Base-by-base conservation (phyloP, 2,888 invertebrate genomes). In the Germaria angustata region DNA sequence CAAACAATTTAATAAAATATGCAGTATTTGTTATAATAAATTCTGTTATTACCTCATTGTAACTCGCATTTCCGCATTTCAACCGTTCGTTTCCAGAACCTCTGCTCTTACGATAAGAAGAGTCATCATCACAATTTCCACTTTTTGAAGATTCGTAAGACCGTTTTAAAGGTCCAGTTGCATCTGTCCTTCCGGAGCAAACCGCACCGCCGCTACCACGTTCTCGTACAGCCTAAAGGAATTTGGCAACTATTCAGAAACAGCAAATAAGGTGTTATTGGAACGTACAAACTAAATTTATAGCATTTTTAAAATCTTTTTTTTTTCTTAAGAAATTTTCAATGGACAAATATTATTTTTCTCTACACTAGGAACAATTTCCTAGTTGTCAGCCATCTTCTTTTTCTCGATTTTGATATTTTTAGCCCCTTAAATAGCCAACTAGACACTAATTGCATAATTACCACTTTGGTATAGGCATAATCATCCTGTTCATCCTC, bases 401-500 rank as follows among this genome's bases (percentile, higher is more conserved):
- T 28, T 68, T 32, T 75, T 34, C 49, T 11, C 13, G 4, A 57
- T 46, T 71, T 71, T 55, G 76, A 69, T 68, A 46, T 69, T 79
- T 66, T 73, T 20, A 41, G 34, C 7, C n/a, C 20, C 22, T 13
- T 46, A 11, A 24, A 5, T 28, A 6, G 32, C 28, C 9, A 71
- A 8, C 39, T 39, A 61, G 0, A 9, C 34, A 34, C n/a, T 51
- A 66, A 36, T 61, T 72, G 24, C 46, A 81, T 89, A 90, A 87
- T 90, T 90, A 90, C 90, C 90, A 85, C 86, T 84, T 91, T 92
- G 55, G 86, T 85, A 75, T 86, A 84, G 36, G 84, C 86, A 9
- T 84, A 81, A 49, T 89, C 90, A 46, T 94, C 94, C 87, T 93
- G 93, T 83, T 95, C 95, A 87, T 95, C 96, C 87, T 96, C 96